Conservation (phyloP, 2,888 invertebrate genomes). For the Rotaria macrura region DNA sequence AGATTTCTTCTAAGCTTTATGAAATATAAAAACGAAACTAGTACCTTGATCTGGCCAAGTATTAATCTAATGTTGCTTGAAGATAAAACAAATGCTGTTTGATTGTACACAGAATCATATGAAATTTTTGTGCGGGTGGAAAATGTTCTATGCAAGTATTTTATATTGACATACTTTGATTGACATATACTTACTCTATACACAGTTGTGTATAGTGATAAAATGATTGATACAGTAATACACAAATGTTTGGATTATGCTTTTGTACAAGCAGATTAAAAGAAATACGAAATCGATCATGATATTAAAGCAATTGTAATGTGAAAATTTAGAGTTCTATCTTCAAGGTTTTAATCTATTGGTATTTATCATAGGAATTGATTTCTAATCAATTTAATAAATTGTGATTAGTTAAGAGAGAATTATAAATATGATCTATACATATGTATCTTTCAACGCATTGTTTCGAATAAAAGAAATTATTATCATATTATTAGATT, state of each 20-base stretch:
- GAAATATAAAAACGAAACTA: not conserved
- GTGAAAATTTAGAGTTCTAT: no score
- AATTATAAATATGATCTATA: no score
- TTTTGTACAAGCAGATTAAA: no score
- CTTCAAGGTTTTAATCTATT: no score
- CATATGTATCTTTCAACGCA: no score
- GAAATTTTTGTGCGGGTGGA: not conserved
- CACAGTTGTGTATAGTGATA: not conserved
- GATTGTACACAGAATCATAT: not conserved
- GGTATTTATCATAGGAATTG: no score
- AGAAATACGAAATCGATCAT: no score
- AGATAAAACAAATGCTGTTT: not conserved
- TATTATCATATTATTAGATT: no score
- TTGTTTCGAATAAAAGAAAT: no score
- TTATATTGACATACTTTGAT: not conserved
- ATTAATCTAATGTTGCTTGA: not conserved
- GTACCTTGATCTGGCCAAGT: not conserved
- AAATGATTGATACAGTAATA: not conserved
- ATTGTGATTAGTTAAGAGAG: no score
- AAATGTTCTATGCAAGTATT: not conserved
- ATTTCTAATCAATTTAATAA: no score
- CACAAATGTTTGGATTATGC: not conserved
- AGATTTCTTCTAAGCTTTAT: not conserved
- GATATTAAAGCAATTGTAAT: no score
- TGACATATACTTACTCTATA: not conserved